phyloP scores from a whole-genome alignment of 2,113 vertebrate species.

The Prunella fulvescens region DNA sequence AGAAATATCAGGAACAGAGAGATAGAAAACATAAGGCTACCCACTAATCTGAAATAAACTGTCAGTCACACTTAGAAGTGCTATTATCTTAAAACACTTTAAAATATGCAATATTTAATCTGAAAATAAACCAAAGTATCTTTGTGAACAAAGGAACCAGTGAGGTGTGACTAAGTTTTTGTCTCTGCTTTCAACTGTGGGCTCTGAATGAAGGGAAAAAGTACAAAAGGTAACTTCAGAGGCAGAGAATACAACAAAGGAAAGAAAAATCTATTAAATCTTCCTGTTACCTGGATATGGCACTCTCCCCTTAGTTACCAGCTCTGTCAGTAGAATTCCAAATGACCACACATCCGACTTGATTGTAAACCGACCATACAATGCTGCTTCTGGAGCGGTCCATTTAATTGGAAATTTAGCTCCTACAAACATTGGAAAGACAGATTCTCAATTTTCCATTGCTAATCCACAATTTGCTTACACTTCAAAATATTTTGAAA shows the following conservation, averaged over 20 bases:
- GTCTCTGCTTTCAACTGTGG: neutral
- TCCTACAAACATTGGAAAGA: constrained; percentile 71
- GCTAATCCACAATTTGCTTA: neutral
- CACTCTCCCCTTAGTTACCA: constrained; percentile 94
- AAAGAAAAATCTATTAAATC: neutral
- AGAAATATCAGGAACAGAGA: neutral
- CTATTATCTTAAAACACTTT: neutral
- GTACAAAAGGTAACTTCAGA: neutral
- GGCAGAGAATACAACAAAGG: neutral
- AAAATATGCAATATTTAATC: neutral
- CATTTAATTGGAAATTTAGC: constrained; percentile 98
- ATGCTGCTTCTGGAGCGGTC: constrained; percentile 91
- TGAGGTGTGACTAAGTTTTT: neutral
- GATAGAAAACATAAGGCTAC: neutral
- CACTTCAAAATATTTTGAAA: neutral
- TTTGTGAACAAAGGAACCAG: neutral
- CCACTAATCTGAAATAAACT: neutral
- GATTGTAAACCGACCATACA: constrained; percentile 95
- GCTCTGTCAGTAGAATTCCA: constrained; percentile 90
- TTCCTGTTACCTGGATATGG: constrained; percentile 88
- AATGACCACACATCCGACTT: constrained; percentile 98
- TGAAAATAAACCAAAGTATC: neutral
- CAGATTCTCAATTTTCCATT: neutral
- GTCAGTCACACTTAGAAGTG: neutral
- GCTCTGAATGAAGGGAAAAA: neutral